Evolutionary conservation across 2,888 invertebrate species (phyloP).

Genomic region (Caenorhabditis japonica): DNA sequence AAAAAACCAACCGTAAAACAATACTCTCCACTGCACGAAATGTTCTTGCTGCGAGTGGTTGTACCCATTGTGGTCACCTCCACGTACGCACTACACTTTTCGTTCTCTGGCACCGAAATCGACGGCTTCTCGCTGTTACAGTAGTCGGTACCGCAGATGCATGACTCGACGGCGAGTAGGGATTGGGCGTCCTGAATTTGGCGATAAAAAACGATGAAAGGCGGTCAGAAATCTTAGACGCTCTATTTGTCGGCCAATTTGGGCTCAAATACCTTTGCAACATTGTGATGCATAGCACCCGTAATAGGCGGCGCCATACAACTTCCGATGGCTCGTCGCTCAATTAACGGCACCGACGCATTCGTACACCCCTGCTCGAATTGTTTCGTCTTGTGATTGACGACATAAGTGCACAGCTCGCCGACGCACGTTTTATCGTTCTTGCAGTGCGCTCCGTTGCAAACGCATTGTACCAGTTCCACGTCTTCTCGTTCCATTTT

Average conservation of each 20-base stretch:
- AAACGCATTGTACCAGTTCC: conserved; percentile 67
- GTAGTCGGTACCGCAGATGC: conserved; percentile 71
- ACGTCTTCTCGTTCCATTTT: conserved; percentile 67
- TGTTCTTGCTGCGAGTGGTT: conserved; percentile 59
- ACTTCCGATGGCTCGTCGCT: conserved; percentile 72
- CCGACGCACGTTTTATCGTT: conserved; percentile 68
- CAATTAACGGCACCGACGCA: conserved; percentile 73
- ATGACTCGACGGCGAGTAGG: conserved; percentile 70
- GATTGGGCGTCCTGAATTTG: conserved; percentile 60
- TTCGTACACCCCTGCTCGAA: conserved; percentile 75
- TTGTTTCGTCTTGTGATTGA: conserved; percentile 69
- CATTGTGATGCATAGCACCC: conserved; percentile 75
- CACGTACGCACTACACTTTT: conserved; percentile 69
- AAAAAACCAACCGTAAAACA: conserved; percentile 27
- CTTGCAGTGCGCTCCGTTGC: conserved; percentile 72
- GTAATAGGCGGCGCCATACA: conserved; percentile 76
- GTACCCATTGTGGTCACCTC: conserved; percentile 64
- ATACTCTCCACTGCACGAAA: conserved; percentile 38
- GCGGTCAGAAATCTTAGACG: no score
- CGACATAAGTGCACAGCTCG: conserved; percentile 74
- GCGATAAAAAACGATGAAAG: background rate
- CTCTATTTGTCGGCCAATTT: no score
- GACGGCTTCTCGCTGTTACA: conserved; percentile 73
- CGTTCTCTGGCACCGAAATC: conserved; percentile 60
- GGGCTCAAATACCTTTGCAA: conserved; percentile 61